phyloP scores from a whole-genome alignment of 2,888 invertebrate species.

The Acronicta leporina region DNA sequence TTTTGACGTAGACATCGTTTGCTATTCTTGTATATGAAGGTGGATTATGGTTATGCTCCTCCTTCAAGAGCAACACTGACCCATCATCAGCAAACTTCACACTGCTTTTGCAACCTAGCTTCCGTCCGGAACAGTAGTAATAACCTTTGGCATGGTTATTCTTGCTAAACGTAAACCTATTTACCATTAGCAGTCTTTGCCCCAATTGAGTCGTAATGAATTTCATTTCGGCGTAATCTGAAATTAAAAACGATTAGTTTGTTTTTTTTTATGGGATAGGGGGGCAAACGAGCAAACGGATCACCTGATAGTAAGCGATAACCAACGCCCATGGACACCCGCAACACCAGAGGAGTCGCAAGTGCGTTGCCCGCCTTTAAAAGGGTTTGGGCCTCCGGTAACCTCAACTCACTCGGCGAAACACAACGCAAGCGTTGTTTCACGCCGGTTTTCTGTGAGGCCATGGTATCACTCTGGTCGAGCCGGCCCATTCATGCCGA shows the following conservation, averaged over 20 bases:
- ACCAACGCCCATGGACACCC: too few species aligned
- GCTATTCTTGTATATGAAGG: not conserved
- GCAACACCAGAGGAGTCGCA: too few species aligned
- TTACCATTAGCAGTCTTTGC: not conserved
- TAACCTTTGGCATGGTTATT: not conserved
- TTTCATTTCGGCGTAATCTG: not conserved
- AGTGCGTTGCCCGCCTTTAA: too few species aligned
- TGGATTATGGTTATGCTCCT: constrained; percentile 8
- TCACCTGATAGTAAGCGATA: too few species aligned
- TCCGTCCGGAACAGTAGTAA: not conserved
- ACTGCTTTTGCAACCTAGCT: not conserved
- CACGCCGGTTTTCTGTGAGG: too few species aligned
- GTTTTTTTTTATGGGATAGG: too few species aligned
- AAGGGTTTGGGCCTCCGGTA: too few species aligned
- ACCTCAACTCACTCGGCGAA: too few species aligned
- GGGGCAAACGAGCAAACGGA: too few species aligned
- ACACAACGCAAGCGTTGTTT: too few species aligned
- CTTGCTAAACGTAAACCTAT: not conserved
- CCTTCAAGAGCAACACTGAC: not conserved
- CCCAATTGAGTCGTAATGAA: not conserved
- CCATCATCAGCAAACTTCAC: not conserved
- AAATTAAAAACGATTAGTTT: not conserved
- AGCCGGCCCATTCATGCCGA: too few species aligned
- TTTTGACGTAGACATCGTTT: not conserved
- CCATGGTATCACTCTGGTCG: too few species aligned